Percentiles rank a stretch among this genome's conserved stretches.
These are phyloP conservation scores for Diploptera punctata DNA, from an alignment of 2,888 invertebrate species.

Conservation along the genomic window DNA sequence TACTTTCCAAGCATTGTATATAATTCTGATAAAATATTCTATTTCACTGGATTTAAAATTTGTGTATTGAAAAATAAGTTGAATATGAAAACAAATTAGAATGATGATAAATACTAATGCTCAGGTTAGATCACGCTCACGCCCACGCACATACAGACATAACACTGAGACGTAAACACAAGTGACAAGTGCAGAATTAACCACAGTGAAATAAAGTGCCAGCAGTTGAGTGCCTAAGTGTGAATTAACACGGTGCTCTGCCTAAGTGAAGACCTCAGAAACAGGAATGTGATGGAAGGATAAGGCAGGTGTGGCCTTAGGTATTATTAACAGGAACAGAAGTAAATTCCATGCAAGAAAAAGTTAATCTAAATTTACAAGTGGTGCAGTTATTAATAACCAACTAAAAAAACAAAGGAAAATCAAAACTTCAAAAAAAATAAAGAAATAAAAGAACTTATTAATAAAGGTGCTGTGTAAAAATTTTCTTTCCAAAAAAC, in stretches of 20 bases:
- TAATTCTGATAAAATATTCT: too few species aligned
- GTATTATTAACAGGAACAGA: slow-evolving; percentile 28
- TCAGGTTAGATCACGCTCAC: slow-evolving; percentile 26
- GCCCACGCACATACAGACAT: slow-evolving; percentile 33
- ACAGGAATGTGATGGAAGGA: slow-evolving; percentile 6
- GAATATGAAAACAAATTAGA: slow-evolving; percentile 15
- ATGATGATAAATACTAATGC: slow-evolving; percentile 33
- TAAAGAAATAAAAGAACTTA: slow-evolving; percentile 32
- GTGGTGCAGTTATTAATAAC: slow-evolving; percentile 41
- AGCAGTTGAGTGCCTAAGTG: slow-evolving; percentile 38
- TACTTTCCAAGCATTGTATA: too few species aligned
- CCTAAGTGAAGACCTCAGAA: slow-evolving; percentile 42
- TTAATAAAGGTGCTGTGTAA: slow-evolving; percentile 43
- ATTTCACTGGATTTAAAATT: too few species aligned
- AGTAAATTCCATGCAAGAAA: slow-evolving; percentile 41
- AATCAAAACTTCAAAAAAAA: slow-evolving; percentile 36
- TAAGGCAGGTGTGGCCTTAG: slow-evolving; percentile 8
- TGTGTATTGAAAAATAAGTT: too few species aligned
- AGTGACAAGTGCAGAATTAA: slow-evolving; percentile 41
- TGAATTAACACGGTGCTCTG: slow-evolving; percentile 39
- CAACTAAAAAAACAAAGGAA: slow-evolving; percentile 32
- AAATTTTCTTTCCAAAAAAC: slow-evolving; percentile 42
- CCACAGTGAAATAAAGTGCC: slow-evolving; percentile 42
- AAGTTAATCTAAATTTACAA: slow-evolving; percentile 42
- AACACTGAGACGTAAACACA: slow-evolving; percentile 38